phyloP scores from a whole-genome alignment of 2,797 vertebrate species.

The Otolemur crassicaudatus region DNA sequence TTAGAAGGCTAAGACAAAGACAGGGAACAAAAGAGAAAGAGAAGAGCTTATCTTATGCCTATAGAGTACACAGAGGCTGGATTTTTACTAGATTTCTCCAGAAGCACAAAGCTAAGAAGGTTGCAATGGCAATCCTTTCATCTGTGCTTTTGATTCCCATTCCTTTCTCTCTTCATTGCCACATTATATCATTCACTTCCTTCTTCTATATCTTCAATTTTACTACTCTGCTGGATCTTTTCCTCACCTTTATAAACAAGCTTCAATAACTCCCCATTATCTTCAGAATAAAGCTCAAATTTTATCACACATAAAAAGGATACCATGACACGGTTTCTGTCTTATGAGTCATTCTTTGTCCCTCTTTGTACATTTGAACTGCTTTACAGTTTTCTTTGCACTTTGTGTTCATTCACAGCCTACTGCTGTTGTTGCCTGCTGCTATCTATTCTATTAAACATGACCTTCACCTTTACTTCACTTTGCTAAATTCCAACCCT shows the following conservation, averaged over 20 bases:
- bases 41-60: not conserved
- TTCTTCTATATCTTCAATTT: not conserved
- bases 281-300: not conserved
- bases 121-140: not conserved
- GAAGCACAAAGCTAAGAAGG: not conserved
- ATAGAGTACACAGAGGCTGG: not conserved
- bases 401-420: not conserved
- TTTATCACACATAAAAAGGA: not conserved
- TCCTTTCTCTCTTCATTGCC: not conserved
- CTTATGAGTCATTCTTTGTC: not conserved
- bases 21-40: not conserved
- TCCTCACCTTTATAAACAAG: not conserved
- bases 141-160: not conserved
- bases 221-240: not conserved
- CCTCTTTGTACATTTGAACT: not conserved
- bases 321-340: not conserved
- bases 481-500: not conserved
- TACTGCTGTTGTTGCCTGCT: not conserved
- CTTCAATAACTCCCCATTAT: not conserved
- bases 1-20: not conserved
- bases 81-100: not conserved
- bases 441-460: not conserved
- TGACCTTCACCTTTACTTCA: not conserved
- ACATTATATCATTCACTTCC: not conserved
- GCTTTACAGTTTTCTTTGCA: not conserved